A percentile compares a stretch with the other conserved stretches of the same genome.
These are phyloP conservation scores for Piprites chloris DNA, from an alignment of 2,113 vertebrate genomes.

Conservation along the genomic window DNA sequence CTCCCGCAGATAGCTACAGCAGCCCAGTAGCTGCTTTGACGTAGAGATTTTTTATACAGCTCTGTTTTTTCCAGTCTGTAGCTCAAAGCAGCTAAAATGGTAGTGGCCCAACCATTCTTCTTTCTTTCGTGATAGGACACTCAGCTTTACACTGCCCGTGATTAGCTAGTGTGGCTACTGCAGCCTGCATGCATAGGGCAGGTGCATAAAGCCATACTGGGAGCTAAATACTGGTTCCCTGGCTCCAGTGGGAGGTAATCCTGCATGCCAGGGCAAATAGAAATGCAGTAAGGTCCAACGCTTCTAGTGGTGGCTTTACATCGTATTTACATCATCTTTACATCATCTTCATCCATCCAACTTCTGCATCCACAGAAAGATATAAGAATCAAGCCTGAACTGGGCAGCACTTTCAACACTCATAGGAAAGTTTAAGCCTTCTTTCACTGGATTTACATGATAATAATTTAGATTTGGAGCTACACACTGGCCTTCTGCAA, in stretches of 20 bases:
- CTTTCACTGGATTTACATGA: background rate
- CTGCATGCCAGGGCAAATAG: background rate
- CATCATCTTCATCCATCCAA: background rate
- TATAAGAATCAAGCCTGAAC: background rate
- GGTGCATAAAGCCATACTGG: background rate
- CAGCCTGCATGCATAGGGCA: accelerated
- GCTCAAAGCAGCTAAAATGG: background rate
- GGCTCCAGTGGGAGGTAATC: background rate
- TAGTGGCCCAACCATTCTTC: background rate
- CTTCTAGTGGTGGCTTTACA: background rate
- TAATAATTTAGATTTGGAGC: background rate
- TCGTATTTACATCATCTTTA: no score
- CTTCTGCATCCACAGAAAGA: background rate
- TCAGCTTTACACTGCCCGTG: accelerated
- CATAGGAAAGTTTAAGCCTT: background rate
- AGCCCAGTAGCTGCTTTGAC: background rate
- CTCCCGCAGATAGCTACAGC: background rate
- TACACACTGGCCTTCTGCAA: background rate
- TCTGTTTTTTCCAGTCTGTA: background rate
- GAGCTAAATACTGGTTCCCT: background rate
- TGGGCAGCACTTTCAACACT: background rate
- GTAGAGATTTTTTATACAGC: background rate
- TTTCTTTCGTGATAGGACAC: background rate
- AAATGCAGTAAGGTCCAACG: background rate
- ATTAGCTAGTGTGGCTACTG: background rate